Evolutionary conservation across 2,113 vertebrate species (phyloP).

Genomic region (Haemorhous mexicanus): DNA sequence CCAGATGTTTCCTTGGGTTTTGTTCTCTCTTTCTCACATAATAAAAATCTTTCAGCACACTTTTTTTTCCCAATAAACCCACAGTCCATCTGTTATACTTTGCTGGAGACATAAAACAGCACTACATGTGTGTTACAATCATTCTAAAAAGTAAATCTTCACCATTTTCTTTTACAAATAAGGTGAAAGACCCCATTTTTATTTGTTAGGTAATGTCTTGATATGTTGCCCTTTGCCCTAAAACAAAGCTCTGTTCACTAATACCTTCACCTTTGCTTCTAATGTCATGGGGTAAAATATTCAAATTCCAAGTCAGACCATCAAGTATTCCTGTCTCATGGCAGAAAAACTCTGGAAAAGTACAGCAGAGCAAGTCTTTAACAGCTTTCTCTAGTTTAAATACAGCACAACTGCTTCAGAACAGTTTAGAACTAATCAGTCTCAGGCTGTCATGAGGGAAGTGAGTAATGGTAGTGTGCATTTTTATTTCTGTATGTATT

Average conservation of each 20-base stretch:
- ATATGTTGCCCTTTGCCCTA: slow-evolving; percentile 16
- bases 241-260: slow-evolving; percentile 20
- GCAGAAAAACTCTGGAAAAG: neutral
- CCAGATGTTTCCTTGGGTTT: slow-evolving; percentile 87
- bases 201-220: slow-evolving; percentile 47
- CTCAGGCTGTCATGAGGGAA: neutral
- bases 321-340: slow-evolving; percentile 3
- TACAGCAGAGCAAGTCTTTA: neutral
- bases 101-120: slow-evolving; percentile 67
- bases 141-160: slow-evolving; percentile 51
- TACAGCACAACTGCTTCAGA: neutral
- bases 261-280: slow-evolving; percentile 41
- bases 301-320: neutral
- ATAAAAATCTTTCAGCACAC: slow-evolving; percentile 81
- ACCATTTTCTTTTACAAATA: slow-evolving; percentile 42
- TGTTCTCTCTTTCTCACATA: slow-evolving; percentile 84
- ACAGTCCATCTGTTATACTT: slow-evolving; percentile 77
- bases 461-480: neutral
- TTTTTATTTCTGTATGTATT: neutral
- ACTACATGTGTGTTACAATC: slow-evolving; percentile 37
- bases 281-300: neutral
- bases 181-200: slow-evolving; percentile 51
- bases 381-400: neutral
- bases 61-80: slow-evolving; percentile 39
- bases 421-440: neutral